Percentiles rank a stretch among this genome's conserved stretches.
These are phyloP conservation scores for Microctonus aethiopoides DNA, from an alignment of 2,888 invertebrate species.

Conservation along the genomic window DNA sequence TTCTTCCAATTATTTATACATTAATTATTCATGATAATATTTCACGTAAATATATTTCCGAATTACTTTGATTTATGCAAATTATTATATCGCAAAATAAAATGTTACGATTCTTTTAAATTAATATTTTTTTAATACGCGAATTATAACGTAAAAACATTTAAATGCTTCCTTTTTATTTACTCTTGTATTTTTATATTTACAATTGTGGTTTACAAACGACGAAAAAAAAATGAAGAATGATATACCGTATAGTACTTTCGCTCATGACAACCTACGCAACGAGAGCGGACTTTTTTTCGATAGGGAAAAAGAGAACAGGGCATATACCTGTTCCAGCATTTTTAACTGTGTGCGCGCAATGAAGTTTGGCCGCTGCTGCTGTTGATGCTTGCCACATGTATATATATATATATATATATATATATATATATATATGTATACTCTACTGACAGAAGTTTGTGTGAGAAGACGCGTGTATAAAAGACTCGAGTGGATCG, in stretches of 20 bases:
- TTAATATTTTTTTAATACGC: background rate
- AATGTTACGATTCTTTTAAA: background rate
- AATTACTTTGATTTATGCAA: too few species aligned
- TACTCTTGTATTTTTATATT: too few species aligned
- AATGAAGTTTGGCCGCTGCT: constrained; percentile 12
- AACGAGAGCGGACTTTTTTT: constrained; percentile 28
- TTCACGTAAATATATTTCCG: too few species aligned
- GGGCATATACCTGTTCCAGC: constrained; percentile 41
- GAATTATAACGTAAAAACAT: too few species aligned
- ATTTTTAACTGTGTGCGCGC: constrained; percentile 4
- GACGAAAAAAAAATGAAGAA: constrained; percentile 28
- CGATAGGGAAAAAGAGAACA: constrained; percentile 30
- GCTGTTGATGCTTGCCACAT: constrained; percentile 39
- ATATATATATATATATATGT: constrained; percentile 2
- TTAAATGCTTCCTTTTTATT: too few species aligned
- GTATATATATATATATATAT: background rate
- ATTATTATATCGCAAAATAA: too few species aligned
- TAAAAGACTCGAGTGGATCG: constrained; percentile 16
- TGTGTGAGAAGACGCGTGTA: constrained; percentile 16
- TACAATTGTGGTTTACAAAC: background rate
- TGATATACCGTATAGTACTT: constrained; percentile 22
- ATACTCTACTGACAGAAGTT: too few species aligned
- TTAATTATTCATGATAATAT: too few species aligned
- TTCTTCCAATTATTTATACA: too few species aligned
- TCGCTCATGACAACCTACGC: constrained; percentile 28